phyloP scores from a whole-genome alignment of 2,113 vertebrate genomes.

The Mustela nigripes region DNA sequence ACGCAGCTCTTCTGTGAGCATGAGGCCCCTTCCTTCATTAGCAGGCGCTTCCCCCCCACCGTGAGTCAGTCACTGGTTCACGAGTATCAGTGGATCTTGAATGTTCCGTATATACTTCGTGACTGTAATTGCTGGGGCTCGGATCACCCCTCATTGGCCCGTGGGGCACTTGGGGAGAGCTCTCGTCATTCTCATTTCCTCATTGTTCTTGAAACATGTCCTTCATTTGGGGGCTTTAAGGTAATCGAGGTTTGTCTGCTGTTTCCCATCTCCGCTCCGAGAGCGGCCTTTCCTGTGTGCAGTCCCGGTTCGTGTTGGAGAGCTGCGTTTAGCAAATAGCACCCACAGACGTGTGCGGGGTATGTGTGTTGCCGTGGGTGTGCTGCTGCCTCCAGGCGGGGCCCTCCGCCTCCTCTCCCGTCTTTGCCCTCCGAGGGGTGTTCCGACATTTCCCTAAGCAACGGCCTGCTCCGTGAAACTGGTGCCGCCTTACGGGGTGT shows the following conservation, averaged over 20 bases:
- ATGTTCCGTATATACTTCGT: not conserved
- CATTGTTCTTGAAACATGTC: not conserved
- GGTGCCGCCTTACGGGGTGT: no score
- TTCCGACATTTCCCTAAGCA: not conserved
- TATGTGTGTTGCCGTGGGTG: no score
- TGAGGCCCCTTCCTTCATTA: not conserved
- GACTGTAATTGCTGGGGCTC: not conserved
- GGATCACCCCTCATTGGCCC: not conserved
- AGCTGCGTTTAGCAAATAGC: not conserved
- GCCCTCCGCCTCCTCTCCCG: not conserved
- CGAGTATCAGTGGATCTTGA: not conserved
- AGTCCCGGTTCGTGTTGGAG: not conserved
- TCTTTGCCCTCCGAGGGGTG: no score
- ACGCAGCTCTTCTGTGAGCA: not conserved
- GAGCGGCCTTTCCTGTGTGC: not conserved
- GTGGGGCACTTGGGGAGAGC: not conserved
- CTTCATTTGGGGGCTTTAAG: not conserved
- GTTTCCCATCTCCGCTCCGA: not conserved
- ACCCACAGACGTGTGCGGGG: not conserved
- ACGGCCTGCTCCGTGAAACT: not conserved
- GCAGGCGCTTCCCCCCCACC: not conserved
- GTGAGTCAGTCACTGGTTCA: not conserved
- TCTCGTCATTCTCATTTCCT: fast-evolving
- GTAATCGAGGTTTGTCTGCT: not conserved
- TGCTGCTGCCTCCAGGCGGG: no score